phyloP scores from a whole-genome alignment of 2,888 invertebrate species.

The Cancer borealis region DNA sequence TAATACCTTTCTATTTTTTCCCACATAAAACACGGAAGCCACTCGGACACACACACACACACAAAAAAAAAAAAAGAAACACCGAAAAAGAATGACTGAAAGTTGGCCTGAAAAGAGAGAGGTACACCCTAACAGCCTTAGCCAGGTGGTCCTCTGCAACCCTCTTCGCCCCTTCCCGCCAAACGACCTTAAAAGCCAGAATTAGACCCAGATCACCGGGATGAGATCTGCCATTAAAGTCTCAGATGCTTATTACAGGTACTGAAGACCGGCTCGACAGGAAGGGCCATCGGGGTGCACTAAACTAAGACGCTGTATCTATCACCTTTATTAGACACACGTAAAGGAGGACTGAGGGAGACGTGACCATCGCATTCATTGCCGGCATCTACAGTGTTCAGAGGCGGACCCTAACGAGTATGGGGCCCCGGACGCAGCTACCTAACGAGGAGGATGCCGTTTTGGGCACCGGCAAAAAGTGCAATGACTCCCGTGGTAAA shows the following conservation, averaged over 20 bases:
- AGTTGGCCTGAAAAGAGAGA: not conserved
- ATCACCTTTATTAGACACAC: not conserved
- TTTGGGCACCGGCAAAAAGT: not conserved
- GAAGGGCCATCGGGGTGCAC: not conserved
- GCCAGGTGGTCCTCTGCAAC: not conserved
- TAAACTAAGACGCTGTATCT: conserved; percentile 17
- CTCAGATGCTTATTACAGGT: not conserved
- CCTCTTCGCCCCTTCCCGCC: not conserved
- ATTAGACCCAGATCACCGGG: not conserved
- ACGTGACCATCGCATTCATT: not conserved
- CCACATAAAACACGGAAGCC: no score
- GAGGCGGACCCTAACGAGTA: not conserved
- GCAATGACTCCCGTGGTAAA: not conserved
- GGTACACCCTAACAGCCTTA: not conserved
- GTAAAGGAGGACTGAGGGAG: not conserved
- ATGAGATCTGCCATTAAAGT: not conserved
- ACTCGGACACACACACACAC: no score
- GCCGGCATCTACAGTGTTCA: not conserved
- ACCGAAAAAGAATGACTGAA: not conserved
- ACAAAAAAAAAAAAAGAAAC: not conserved
- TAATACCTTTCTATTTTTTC: no score
- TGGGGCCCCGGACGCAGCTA: no score
- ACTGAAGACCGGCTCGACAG: not conserved
- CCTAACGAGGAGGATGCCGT: not conserved
- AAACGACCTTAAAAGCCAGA: conserved; percentile 6